Conservation (phyloP, 2,797 vertebrate species). For the Phylloscopus collybita region DNA sequence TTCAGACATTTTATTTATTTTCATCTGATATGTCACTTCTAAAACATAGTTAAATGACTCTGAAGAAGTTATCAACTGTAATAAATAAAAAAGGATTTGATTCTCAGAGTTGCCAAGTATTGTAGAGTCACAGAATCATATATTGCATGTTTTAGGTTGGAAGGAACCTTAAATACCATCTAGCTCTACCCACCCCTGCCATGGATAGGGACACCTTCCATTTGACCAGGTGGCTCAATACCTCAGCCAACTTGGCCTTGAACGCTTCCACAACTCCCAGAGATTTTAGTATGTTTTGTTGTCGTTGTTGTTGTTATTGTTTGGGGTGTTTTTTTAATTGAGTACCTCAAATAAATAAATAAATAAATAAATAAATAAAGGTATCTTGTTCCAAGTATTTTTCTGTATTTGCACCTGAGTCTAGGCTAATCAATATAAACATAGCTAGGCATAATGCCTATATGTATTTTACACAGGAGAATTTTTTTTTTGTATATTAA, state of each 20-base stretch:
- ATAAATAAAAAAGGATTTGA: background rate
- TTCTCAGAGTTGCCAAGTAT: background rate
- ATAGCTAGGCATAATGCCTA: background rate
- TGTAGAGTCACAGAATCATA: background rate
- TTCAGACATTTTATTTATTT: slow-evolving; percentile 31
- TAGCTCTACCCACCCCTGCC: background rate
- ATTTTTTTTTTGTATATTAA: background rate
- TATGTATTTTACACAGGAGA: background rate
- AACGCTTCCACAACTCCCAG: background rate
- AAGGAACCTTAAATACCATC: background rate
- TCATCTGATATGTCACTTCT: slow-evolving; percentile 31
- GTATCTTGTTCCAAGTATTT: background rate
- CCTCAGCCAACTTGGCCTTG: background rate
- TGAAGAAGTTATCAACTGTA: background rate
- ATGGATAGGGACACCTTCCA: background rate
- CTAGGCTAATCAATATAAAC: background rate
- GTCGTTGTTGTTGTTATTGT: background rate
- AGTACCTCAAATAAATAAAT: background rate
- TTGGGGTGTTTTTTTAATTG: background rate
- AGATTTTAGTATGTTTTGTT: background rate
- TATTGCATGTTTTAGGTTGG: background rate
- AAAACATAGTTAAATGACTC: slow-evolving; percentile 17
- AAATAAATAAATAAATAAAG: background rate
- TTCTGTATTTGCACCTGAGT: background rate
- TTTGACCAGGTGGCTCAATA: background rate